Conservation (phyloP, 2,797 vertebrate genomes). For the Sparus aurata region DNA sequence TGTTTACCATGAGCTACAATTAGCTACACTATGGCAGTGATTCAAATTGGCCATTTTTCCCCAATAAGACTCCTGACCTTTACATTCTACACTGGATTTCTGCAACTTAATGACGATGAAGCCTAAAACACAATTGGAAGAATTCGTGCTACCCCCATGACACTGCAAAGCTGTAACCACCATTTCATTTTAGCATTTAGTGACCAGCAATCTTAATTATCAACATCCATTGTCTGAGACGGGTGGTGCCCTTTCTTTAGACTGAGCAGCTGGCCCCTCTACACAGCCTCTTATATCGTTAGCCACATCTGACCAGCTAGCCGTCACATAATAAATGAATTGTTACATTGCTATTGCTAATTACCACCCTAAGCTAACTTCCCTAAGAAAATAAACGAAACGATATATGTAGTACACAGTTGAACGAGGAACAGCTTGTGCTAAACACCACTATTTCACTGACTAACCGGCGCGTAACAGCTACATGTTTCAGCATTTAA, state of each 20-base stretch:
- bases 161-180: slow-evolving; percentile 35
- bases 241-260: slow-evolving; percentile 48
- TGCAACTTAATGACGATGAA: background rate
- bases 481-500: slow-evolving; percentile 10
- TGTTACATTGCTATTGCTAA: slow-evolving; percentile 51
- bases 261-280: slow-evolving; percentile 39
- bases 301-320: slow-evolving; percentile 57
- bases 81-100: background rate
- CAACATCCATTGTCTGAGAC: slow-evolving; percentile 42
- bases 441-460: background rate
- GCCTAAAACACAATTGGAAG: background rate
- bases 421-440: background rate
- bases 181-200: background rate
- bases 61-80: accelerated
- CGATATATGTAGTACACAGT: accelerated
- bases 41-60: background rate
- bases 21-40: too few species aligned
- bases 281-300: slow-evolving; percentile 16
- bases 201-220: background rate
- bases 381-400: background rate
- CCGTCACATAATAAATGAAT: slow-evolving; percentile 40
- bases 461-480: background rate
- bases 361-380: slow-evolving; percentile 1
- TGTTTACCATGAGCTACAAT: background rate
- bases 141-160: slow-evolving; percentile 6